These are phyloP conservation scores for Rhynchophorus ferrugineus DNA, from an alignment of 1,140 invertebrate species.

Conservation along the genomic window DNA sequence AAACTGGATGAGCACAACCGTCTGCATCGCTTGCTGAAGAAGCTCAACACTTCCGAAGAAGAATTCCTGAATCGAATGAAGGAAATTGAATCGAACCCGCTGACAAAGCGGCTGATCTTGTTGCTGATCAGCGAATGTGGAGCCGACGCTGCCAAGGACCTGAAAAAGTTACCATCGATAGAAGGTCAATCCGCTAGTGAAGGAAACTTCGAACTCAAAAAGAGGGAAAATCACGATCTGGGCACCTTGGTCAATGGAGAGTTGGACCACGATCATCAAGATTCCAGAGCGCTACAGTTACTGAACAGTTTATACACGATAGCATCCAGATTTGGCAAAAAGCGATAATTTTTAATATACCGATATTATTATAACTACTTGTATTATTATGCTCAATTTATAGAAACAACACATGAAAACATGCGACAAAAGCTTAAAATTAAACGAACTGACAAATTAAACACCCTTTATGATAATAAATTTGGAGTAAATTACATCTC, in stretches of 20 bases:
- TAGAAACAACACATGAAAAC: too few species aligned
- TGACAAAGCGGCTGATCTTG: constrained; percentile 63
- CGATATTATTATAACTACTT: too few species aligned
- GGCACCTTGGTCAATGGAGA: constrained; percentile 23
- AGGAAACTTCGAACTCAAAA: neutral
- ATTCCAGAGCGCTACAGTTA: constrained; percentile 68
- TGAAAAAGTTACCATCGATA: constrained; percentile 23
- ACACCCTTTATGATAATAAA: too few species aligned
- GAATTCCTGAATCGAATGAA: constrained; percentile 70
- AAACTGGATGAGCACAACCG: constrained; percentile 25
- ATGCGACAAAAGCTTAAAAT: too few species aligned
- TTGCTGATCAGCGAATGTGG: constrained; percentile 69
- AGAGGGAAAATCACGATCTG: constrained; percentile 14
- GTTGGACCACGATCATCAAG: constrained; percentile 48
- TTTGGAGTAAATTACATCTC: too few species aligned
- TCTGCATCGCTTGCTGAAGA: constrained; percentile 57
- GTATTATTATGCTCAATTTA: too few species aligned
- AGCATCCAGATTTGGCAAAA: constrained; percentile 63
- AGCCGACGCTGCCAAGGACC: constrained; percentile 54
- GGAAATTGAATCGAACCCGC: constrained; percentile 66
- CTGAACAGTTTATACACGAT: constrained; percentile 74
- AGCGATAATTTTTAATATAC: constrained; percentile 16
- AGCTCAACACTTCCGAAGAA: constrained; percentile 64
- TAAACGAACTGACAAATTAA: too few species aligned
- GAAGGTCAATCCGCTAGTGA: neutral